Conservation (phyloP, 2,797 vertebrate genomes). For the Aldrovandia affinis region DNA sequence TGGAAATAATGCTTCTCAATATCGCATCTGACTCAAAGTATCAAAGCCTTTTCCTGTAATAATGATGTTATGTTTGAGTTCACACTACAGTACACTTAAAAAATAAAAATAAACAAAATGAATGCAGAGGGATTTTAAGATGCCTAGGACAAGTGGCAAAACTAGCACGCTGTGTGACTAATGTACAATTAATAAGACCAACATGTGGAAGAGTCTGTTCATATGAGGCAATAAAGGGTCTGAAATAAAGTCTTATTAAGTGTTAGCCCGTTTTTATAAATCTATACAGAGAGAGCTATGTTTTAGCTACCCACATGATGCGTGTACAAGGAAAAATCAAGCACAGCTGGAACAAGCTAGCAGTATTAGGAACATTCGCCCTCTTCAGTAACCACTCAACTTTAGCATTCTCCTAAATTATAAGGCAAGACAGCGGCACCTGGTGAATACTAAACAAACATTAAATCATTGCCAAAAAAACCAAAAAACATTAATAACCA, state of each 20-base stretch:
- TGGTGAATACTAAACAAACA: background rate
- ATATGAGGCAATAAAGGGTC: background rate
- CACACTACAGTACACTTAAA: no score
- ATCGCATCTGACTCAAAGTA: no score
- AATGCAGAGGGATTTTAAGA: no score
- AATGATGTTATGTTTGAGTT: no score
- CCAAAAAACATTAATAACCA: background rate
- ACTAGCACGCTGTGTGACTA: background rate
- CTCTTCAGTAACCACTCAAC: background rate
- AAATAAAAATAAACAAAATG: no score
- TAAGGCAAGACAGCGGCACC: background rate
- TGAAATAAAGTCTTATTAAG: background rate
- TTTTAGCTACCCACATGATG: background rate
- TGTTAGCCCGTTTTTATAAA: background rate
- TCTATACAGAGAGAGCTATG: background rate
- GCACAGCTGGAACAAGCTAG: background rate
- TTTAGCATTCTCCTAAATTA: background rate
- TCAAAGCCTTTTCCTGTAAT: no score
- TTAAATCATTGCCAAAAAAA: background rate
- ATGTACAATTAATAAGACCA: background rate
- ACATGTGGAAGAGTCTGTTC: background rate
- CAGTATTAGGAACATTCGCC: background rate
- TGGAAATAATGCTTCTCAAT: no score
- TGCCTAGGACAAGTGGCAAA: background rate
- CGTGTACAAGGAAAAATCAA: background rate